A percentile compares a stretch with the other conserved stretches of the same genome.
Conservation (phyloP, 2,113 vertebrate species). For the Neodon shergylaensis region DNA sequence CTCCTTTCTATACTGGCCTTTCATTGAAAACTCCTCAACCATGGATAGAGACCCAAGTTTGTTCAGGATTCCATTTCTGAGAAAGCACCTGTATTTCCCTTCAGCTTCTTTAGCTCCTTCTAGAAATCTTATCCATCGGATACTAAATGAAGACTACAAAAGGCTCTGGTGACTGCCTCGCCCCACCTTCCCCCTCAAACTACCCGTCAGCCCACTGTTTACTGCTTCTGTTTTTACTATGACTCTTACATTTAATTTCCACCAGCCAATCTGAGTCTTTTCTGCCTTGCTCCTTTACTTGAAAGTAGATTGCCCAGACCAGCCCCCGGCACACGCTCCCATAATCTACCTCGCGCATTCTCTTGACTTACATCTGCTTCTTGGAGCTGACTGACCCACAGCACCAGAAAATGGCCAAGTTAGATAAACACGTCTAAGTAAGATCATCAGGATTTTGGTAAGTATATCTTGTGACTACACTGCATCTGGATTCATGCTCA, state of each 20-base stretch:
- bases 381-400: background rate
- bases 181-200: background rate
- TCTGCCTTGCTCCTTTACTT: background rate
- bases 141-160: background rate
- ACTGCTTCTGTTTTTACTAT: background rate
- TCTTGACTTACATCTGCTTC: background rate
- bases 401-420: background rate
- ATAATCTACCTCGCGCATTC: background rate
- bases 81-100: background rate
- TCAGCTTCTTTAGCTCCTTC: background rate
- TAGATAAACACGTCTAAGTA: background rate
- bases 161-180: background rate
- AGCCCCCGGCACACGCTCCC: background rate
- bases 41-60: background rate
- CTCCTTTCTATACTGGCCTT: background rate
- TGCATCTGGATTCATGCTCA: background rate
- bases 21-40: background rate
- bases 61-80: background rate
- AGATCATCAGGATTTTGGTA: background rate
- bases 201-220: background rate
- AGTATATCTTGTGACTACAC: background rate
- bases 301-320: background rate
- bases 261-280: background rate
- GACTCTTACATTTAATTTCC: background rate
- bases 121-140: background rate